Evolutionary conservation across 2,888 invertebrate genomes (phyloP), one percentile per base, ranked within the genome.

Genomic region (Cataglyphis albicans): DNA sequence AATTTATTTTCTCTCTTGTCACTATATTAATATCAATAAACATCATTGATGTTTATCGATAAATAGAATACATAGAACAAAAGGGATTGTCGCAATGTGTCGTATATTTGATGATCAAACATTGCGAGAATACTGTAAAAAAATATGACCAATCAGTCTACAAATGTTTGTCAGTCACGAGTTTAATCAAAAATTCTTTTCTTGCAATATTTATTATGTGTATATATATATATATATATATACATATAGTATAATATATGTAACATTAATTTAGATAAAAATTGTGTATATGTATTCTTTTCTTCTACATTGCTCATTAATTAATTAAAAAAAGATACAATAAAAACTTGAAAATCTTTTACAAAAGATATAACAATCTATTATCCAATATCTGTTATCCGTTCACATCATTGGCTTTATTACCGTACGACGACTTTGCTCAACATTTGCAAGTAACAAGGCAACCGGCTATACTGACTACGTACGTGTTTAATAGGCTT

Each of bases 401-500:
- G 15, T 80, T 80, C 59, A 44, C 32, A 57, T 59, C 57, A 41
- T 68, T 78, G 78, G 68, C 59, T 78, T 68, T 70, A 78, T 78
- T 78, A 78, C 70, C 21, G 29, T 59, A 32, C 21, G 21, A 59
- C 70, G 70, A 70, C 68, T 78, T 78, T 10, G 70, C 57, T 32
- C 68, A 65, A 67, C 68, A 76, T 68, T 68, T 78, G 78, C 59
- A 35, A 44, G 44, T 44, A 59, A 68, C 44, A 18, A 70, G 9
- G 21, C 44, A 32, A 44, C 68, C 32, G 25, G 21, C 57, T 21
- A 9, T 9, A 70, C 35, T 59, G 78, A 57, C 72, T 70, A 80
- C 70, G 72, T 80, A 80, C 59, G 78, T 80, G 70, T 80, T 70
- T 80, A 80, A 80, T 80, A 70, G 78, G 70, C 72, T 80, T 61